A percentile compares a stretch with the other conserved stretches of the same genome.
These are phyloP conservation scores for Galagoides demidoff DNA, from an alignment of 2,797 vertebrate species.

Conservation along the genomic window DNA sequence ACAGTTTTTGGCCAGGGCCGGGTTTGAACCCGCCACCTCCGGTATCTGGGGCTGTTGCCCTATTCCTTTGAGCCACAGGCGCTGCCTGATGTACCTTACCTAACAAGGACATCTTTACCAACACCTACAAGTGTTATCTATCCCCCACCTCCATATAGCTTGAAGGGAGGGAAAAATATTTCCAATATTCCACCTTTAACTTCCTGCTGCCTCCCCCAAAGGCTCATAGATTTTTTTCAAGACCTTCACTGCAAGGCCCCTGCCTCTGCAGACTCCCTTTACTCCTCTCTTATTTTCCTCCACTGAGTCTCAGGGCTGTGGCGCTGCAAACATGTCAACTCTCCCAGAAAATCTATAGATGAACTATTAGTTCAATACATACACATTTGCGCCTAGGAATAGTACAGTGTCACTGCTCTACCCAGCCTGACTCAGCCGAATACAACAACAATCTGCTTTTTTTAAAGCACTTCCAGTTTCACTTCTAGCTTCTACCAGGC, in stretches of 20 bases:
- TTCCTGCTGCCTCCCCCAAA: constrained; percentile 3
- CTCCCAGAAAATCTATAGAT: not conserved
- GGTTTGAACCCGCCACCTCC: no score
- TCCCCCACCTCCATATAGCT: not conserved
- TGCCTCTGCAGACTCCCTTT: not conserved
- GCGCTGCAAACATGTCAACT: not conserved
- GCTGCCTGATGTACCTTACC: not conserved
- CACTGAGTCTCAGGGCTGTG: not conserved
- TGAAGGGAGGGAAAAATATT: not conserved
- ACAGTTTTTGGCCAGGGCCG: no score
- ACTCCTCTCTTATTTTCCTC: constrained; percentile 10
- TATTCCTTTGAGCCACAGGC: no score
- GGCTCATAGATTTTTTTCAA: constrained; percentile 34
- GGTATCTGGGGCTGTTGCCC: no score
- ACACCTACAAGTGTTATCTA: not conserved
- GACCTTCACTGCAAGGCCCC: not conserved
- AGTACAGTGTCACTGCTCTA: not conserved
- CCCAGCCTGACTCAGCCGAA: not conserved
- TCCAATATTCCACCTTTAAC: constrained; percentile 39
- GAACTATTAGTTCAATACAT: not conserved
- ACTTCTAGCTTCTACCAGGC: constrained; percentile 56
- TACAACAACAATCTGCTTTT: not conserved
- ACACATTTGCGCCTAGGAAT: not conserved
- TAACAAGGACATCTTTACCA: not conserved
- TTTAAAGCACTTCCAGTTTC: constrained; percentile 67